phyloP scores from a whole-genome alignment of 2,888 invertebrate species.

The Dexiosoma caninum region DNA sequence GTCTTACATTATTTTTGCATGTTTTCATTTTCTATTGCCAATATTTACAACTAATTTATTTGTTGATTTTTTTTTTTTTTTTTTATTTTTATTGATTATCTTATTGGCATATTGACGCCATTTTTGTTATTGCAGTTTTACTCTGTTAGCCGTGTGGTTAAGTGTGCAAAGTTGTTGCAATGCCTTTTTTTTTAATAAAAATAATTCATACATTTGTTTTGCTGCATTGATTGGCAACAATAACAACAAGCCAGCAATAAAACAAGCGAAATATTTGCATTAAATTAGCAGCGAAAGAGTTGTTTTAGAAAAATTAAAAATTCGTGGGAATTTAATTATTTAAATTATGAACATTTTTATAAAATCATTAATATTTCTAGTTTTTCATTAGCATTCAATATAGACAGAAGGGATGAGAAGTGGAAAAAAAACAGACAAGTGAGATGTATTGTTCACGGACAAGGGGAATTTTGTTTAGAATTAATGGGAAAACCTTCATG shows the following conservation, averaged over 20 bases:
- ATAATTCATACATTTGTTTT: conserved; percentile 8
- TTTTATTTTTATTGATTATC: conserved; percentile 18
- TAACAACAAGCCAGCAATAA: neutral
- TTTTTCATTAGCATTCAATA: no score
- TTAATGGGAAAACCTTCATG: no score
- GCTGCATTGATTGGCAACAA: no score
- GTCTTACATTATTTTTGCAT: conserved; percentile 21
- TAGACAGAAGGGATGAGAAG: no score
- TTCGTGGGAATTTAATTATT: conserved; percentile 20
- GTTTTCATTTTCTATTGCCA: conserved; percentile 1
- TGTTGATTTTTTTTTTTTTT: neutral
- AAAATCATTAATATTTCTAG: no score
- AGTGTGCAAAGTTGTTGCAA: neutral
- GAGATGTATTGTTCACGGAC: no score
- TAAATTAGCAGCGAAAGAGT: neutral
- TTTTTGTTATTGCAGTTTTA: conserved; percentile 21
- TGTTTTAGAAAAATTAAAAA: neutral
- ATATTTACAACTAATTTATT: conserved; percentile 11
- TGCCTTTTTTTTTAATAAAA: conserved; percentile 14
- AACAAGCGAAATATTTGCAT: neutral
- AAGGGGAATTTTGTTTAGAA: no score
- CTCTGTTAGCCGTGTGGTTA: neutral
- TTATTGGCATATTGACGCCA: conserved; percentile 38
- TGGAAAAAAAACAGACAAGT: no score
- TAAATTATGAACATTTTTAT: neutral